A percentile compares a stretch with the other conserved stretches of the same genome.
Evolutionary conservation across 1,140 invertebrate species (phyloP).

Genomic region (Neuroterus valhalla): DNA sequence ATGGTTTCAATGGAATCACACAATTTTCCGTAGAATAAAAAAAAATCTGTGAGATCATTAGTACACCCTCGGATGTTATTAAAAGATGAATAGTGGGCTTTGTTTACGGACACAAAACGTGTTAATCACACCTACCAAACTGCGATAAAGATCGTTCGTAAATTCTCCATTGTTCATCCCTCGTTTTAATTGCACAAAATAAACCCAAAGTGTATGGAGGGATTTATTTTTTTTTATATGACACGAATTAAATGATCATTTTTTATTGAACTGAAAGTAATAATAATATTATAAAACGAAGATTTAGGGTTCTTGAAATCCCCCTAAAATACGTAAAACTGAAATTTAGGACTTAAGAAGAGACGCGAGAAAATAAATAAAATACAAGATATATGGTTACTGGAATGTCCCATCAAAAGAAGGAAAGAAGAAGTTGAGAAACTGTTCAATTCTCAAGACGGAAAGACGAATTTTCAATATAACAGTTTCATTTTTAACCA

Average conservation of each 20-base stretch:
- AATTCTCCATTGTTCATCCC: background rate
- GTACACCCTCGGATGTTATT: conserved; percentile 3
- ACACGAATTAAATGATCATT: background rate
- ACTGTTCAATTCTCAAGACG: too few relatives aligned
- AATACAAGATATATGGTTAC: too few relatives aligned
- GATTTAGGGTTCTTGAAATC: too few relatives aligned
- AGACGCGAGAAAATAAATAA: too few relatives aligned
- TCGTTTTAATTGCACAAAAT: background rate
- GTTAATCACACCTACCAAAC: background rate
- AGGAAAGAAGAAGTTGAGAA: too few relatives aligned
- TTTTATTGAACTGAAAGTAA: background rate
- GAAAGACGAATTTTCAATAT: too few relatives aligned
- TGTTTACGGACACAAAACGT: conserved; percentile 8
- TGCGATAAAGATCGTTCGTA: background rate
- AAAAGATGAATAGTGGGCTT: conserved; percentile 8
- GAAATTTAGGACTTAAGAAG: too few relatives aligned
- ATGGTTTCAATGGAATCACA: background rate
- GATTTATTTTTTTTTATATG: background rate
- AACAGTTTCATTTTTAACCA: too few relatives aligned
- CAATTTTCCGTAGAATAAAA: background rate
- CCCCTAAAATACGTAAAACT: too few relatives aligned
- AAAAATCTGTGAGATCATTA: conserved; percentile 1
- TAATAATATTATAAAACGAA: too few relatives aligned
- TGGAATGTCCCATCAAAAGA: too few relatives aligned
- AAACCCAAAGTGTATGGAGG: background rate